Evolutionary conservation across 1,140 invertebrate species (phyloP).

Genomic region (Lethrus apterus): DNA sequence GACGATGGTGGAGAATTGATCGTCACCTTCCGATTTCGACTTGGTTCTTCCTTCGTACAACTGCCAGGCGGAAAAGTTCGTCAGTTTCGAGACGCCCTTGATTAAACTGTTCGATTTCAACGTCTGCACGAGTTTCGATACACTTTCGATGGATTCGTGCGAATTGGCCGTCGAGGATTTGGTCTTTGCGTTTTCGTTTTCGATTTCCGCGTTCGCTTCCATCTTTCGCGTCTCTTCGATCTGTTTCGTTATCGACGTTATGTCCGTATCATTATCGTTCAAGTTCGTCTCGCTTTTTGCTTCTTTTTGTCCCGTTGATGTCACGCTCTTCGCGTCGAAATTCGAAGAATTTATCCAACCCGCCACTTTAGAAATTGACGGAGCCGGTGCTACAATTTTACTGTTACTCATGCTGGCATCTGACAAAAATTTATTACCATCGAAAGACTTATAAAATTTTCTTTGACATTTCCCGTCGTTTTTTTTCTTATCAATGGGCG

Average conservation of each 20-base stretch:
- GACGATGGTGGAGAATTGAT: constrained; percentile 29
- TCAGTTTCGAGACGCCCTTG: neutral
- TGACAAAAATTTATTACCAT: neutral
- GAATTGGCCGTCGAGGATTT: neutral
- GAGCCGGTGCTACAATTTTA: constrained; percentile 6
- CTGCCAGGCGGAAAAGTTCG: neutral
- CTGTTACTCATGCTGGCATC: constrained; percentile 2
- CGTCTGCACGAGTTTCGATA: constrained; percentile 14
- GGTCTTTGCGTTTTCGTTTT: neutral
- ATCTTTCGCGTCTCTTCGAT: neutral
- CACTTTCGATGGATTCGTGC: constrained; percentile 14
- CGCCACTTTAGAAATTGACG: neutral
- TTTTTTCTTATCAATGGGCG: neutral
- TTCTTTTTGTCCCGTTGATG: neutral
- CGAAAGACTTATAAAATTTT: constrained; percentile 4
- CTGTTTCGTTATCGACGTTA: neutral
- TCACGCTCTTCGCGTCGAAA: neutral
- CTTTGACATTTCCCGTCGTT: neutral
- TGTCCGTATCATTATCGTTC: neutral
- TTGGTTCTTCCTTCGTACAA: constrained; percentile 5
- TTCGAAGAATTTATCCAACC: constrained; percentile 9
- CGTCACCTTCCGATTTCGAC: constrained; percentile 21
- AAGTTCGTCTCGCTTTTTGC: neutral
- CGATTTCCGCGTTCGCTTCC: neutral
- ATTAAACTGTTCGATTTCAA: constrained; percentile 15